phyloP scores from a whole-genome alignment of 2,113 vertebrate species.

The Pterocles burchelli region DNA sequence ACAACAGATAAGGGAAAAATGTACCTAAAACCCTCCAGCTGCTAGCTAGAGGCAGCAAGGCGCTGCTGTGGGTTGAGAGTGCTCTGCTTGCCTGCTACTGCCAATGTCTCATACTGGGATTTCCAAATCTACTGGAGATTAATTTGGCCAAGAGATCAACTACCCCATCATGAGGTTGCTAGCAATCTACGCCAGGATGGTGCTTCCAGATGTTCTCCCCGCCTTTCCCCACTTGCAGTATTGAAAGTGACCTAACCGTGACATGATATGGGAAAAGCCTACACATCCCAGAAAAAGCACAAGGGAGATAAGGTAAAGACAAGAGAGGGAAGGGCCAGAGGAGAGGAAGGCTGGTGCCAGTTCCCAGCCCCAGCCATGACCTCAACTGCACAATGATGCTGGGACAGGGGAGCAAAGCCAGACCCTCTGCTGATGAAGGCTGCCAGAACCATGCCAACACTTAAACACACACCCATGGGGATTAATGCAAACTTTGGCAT shows the following conservation, averaged over 20 bases:
- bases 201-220: neutral
- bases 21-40: neutral
- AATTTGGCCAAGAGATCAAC: neutral
- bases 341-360: neutral
- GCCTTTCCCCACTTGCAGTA: neutral
- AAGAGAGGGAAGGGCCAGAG: neutral
- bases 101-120: neutral
- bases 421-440: neutral
- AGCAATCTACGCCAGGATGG: neutral
- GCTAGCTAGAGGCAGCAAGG: neutral
- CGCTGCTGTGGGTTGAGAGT: rapidly evolving
- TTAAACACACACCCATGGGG: neutral
- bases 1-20: neutral
- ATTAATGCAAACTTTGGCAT: neutral
- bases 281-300: neutral
- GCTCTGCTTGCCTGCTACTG: neutral
- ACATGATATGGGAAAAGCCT: neutral
- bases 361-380: neutral
- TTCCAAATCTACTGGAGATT: neutral
- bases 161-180: neutral
- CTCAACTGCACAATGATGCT: rapidly evolving
- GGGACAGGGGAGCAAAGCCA: neutral
- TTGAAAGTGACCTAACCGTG: neutral
- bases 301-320: neutral
- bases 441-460: rapidly evolving